These are phyloP conservation scores for Eremobia ochroleuca DNA, from an alignment of 2,888 invertebrate species.

Conservation along the genomic window DNA sequence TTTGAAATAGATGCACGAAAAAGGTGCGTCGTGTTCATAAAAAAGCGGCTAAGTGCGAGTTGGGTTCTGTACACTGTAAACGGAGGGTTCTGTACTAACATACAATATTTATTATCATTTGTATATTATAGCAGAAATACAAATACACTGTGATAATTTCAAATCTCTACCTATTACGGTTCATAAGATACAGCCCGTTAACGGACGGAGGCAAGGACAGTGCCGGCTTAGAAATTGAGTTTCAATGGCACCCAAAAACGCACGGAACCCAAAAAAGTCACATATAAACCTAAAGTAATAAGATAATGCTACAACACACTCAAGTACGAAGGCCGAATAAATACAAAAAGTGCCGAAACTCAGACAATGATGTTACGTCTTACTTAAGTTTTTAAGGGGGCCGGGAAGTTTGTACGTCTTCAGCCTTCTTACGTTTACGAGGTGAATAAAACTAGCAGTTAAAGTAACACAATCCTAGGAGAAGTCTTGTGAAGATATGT, in stretches of 20 bases:
- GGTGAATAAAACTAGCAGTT: constrained; percentile 40
- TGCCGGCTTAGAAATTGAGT: too few relatives aligned
- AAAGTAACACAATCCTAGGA: constrained; percentile 29
- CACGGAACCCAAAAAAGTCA: neutral
- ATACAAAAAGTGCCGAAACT: constrained; percentile 45
- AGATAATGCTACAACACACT: constrained; percentile 27
- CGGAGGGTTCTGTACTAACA: too few relatives aligned
- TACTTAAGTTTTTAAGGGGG: constrained; percentile 57
- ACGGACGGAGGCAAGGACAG: too few relatives aligned
- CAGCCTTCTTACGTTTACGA: constrained; percentile 46
- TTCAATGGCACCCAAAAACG: too few relatives aligned
- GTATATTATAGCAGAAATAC: too few relatives aligned
- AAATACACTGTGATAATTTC: too few relatives aligned
- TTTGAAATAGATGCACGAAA: neutral
- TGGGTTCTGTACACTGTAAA: neutral
- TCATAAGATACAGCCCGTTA: too few relatives aligned
- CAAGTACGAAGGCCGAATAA: constrained; percentile 22
- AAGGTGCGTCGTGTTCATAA: neutral
- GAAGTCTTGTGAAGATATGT: neutral
- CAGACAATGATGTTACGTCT: constrained; percentile 42
- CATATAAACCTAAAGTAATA: neutral
- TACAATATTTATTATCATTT: too few relatives aligned
- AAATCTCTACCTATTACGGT: too few relatives aligned
- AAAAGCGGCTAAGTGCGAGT: neutral
- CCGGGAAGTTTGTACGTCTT: constrained; percentile 39